Evolutionary conservation across 2,113 vertebrate species (phyloP), one percentile per base, ranked within the genome.

Genomic region (Dasyurus viverrinus): DNA sequence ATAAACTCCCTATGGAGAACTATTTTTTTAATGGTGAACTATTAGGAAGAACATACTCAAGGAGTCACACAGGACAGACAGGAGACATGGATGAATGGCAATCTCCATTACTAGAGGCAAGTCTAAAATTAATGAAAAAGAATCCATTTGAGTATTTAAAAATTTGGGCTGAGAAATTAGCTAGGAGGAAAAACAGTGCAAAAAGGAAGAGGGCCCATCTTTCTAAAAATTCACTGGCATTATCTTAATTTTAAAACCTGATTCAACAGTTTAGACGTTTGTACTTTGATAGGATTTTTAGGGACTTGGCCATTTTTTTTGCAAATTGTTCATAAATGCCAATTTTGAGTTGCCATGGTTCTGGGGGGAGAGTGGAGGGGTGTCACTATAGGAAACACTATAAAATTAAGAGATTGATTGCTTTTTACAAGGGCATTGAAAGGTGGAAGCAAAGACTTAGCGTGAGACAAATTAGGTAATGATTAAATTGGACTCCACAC

Each of bases 401-500:
- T 92, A 55, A 92, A 93, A 92, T 91, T 91, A 90, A 91, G 89
- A 91, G 22, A 89, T 1, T 57, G 57, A 89, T 48, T 92, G 36
- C 19, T 91, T 89, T 53, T 93, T 76, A 93, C 89, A 89, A 91
- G 47, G 54, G 91, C 52, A 48, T 91, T 93, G 89, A 93, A 76
- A 95, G 11, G 52, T 94, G 14, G 89, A 96, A 50, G 76, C 90
- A 92, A 93, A 94, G 52, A 92, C n/a, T 52, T 90, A 93, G 89
- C n/a, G 11, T 52, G 68, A 95, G 90, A 90, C 54, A 92, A 96
- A 93, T 94, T 76, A 94, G 36, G 24, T 84, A 52, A 90, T 92
- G 30, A 94, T 92, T 94, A 90, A 93, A 46, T 19, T 57, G 93
- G 52, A 94, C 30, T 42, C 94, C 53, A 27, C 89, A 50, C 52